These are phyloP conservation scores for Sacculina carcini DNA, from an alignment of 2,888 invertebrate species.

Conservation along the genomic window DNA sequence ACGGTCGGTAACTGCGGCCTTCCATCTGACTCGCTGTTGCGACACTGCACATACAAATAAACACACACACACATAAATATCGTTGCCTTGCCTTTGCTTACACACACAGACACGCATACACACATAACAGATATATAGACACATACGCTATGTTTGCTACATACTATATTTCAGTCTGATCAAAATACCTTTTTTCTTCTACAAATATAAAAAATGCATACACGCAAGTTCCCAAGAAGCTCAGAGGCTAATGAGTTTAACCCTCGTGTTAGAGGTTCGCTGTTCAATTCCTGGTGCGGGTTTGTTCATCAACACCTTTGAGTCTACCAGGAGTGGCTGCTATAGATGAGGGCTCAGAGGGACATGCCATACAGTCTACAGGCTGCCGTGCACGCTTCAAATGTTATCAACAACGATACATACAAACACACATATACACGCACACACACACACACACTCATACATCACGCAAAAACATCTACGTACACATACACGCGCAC, in stretches of 20 bases:
- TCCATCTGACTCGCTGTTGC: not conserved
- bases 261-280: too few relatives aligned
- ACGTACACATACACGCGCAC: not conserved
- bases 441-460: not conserved
- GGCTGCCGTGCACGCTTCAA: constrained; percentile 11
- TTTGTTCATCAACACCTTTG: too few relatives aligned
- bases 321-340: not conserved
- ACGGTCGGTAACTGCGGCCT: not conserved
- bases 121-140: not conserved
- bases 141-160: not conserved
- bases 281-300: too few relatives aligned
- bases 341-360: constrained; percentile 4
- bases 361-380: not conserved
- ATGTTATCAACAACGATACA: too few relatives aligned
- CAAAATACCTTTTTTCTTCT: not conserved
- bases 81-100: not conserved
- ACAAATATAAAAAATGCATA: constrained; percentile 1
- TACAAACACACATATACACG: constrained; percentile 9
- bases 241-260: not conserved
- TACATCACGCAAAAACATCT: not conserved
- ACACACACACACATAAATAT: too few relatives aligned
- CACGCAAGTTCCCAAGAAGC: not conserved
- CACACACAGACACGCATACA: not conserved
- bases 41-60: too few relatives aligned
- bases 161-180: not conserved